Base-by-base conservation (phyloP, 2,113 vertebrate species). In the Climacteris rufus region DNA sequence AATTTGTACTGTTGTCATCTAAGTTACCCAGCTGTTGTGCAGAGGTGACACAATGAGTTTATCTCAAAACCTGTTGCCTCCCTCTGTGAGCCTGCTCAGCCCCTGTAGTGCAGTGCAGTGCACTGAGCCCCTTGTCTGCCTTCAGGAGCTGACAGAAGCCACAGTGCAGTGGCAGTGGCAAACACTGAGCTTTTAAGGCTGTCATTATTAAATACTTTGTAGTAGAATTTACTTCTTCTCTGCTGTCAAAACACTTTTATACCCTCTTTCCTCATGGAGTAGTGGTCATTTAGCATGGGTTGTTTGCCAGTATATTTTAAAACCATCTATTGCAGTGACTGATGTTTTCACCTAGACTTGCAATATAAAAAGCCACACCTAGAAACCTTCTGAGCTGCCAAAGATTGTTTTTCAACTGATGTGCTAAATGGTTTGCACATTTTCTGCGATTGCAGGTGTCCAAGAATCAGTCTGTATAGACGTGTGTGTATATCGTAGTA, bases 371-470 rank as follows among this genome's bases (percentile, higher is more conserved):
- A 42, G 16, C 23, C 21, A 39, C 15, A 31, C 42, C 24, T 74
- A n/a, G 57, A 81, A 66, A 69, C 64, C 13, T 66, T 70, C 39
- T 33, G 60, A 81, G 21, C 37, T 76, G 31, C 37, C 63, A 44
- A 64, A 77, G n/a, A 9, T 37, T 53, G 27, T 25, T 70, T 70
- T 57, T 57, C 47, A 70, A 2, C 27, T 74, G 56, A 63, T 3
- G 0, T 47, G n/a, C 16, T 66, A 13, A 50, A 59, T 45, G 30
- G 7, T 63, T 79, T 90, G 19, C 57, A 57, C 0, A 0, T 83
- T 75, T 70, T 83, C n/a, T 79, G 31, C 24, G 37, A 10, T 7
- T 87, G 24, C 28, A 40, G 9, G 7, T 31, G 10, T 45, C 33
- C 42, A 27, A 45, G 45, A 63, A 39, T 57, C 45, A 22, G 65